A percentile compares a stretch with the other conserved stretches of the same genome.
These are phyloP conservation scores for Eutolmus rufibarbis DNA, from an alignment of 2,888 invertebrate genomes.

Conservation along the genomic window DNA sequence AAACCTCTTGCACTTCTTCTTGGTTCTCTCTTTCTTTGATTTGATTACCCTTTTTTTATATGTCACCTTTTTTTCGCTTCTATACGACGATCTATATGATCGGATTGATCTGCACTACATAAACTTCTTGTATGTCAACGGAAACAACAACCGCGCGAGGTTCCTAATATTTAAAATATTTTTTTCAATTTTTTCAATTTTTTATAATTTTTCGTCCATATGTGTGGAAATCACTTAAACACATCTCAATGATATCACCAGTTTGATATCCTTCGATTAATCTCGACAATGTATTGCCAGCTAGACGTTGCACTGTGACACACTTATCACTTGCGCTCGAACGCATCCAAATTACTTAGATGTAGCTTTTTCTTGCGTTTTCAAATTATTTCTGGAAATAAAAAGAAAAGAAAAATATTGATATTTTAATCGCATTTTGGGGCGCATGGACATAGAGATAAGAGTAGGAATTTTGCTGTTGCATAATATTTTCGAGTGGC, in stretches of 20 bases:
- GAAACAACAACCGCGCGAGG: not conserved
- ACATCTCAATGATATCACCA: constrained; percentile 25
- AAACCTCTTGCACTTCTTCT: constrained; percentile 5
- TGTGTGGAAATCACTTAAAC: constrained; percentile 13
- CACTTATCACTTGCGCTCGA: not conserved
- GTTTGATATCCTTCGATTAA: constrained; percentile 20
- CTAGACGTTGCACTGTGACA: constrained; percentile 10
- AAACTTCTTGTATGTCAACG: not conserved
- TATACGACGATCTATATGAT: not conserved
- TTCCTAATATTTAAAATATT: not conserved
- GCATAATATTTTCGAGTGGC: not conserved
- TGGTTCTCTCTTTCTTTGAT: not conserved
- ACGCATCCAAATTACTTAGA: constrained; percentile 17
- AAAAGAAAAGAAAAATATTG: constrained; percentile 8
- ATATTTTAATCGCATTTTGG: not conserved
- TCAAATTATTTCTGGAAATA: constrained; percentile 9
- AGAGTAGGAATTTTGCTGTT: not conserved
- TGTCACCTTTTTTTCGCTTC: not conserved
- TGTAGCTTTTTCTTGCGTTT: not conserved
- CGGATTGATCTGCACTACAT: not conserved
- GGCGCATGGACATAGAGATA: not conserved
- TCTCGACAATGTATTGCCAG: not conserved
- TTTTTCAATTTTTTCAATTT: not conserved
- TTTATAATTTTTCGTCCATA: constrained; percentile 21
- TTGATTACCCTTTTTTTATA: not conserved